Evolutionary conservation across 2,113 vertebrate genomes (phyloP), one percentile per base, ranked within the genome.

Genomic region (Etia nguti): DNA sequence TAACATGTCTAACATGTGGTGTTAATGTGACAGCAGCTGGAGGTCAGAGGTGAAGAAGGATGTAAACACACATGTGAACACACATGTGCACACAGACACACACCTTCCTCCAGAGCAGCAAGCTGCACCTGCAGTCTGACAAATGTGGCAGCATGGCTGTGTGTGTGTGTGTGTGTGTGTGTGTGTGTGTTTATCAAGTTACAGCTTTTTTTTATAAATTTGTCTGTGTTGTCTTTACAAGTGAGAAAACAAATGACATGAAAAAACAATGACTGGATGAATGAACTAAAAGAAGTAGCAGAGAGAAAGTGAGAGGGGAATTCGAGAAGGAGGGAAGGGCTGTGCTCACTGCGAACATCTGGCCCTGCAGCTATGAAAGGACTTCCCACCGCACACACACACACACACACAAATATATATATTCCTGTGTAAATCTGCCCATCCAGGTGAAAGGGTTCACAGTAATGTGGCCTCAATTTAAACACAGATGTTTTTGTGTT

Each of bases 341-440:
- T 83, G 50, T 43, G 31, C 77, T 88, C 82, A 65, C 41, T 4
- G 6, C 10, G 62, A 92, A 91, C 88, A 92, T 90, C 91, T 90
- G 89, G 89, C 89, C 84, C 52, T 41, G 65, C 4, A 2, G 57
- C 86, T 87, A 79, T 54, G 68, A 86, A 82, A 86, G 87, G 86
- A 89, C 70, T 86, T 85, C 83, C 50, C 11, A 38, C 36, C 59
- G 18, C 65, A 36, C 80, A 75, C 82, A 55, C 62, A 31, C 41
- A 43, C 31, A 65, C 18, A 22, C 31, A 60, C 41, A 56, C n/a
- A 20, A 6, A 22, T 7, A 26, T 43, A 52, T 20, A 24, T 24
- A 43, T 43, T 70, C 36, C 7, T 38, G 38, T 57, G 48, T 82
- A 62, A 82, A 82, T 84, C n/a, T 87, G 60, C 73, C 29, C 18